Evolutionary conservation across 1,140 invertebrate genomes (phyloP).

Genomic region (Brachionus plicatilis): DNA sequence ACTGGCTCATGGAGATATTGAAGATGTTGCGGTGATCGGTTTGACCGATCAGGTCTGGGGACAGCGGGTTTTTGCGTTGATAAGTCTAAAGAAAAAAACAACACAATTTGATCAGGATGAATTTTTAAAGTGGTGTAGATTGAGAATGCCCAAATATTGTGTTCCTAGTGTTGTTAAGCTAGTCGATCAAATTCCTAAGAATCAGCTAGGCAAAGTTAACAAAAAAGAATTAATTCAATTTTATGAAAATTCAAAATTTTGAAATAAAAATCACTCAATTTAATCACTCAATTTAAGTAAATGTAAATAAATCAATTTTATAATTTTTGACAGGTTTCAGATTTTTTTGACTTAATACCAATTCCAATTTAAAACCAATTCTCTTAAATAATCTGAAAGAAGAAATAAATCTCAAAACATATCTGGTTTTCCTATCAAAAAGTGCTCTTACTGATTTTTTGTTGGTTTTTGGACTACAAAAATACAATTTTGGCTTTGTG

Average conservation of each 20-base stretch:
- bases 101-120: background rate
- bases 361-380: no score
- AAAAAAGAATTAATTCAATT: constrained; percentile 38
- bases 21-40: constrained; percentile 13
- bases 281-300: no score
- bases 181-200: constrained; percentile 10
- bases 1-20: background rate
- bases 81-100: background rate
- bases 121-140: background rate
- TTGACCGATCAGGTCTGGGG: constrained; percentile 4
- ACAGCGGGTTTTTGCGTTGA: constrained; percentile 24
- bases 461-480: no score
- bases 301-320: no score
- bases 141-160: constrained; percentile 1
- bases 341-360: no score
- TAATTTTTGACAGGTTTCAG: no score
- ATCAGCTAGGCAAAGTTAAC: constrained; percentile 37
- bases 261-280: no score
- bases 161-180: background rate
- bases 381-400: no score
- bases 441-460: no score
- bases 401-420: no score
- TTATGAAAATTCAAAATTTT: constrained; percentile 18
- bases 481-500: no score
- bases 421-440: no score